These are phyloP conservation scores for Molorchus minor DNA, from an alignment of 2,888 invertebrate genomes.

Conservation along the genomic window DNA sequence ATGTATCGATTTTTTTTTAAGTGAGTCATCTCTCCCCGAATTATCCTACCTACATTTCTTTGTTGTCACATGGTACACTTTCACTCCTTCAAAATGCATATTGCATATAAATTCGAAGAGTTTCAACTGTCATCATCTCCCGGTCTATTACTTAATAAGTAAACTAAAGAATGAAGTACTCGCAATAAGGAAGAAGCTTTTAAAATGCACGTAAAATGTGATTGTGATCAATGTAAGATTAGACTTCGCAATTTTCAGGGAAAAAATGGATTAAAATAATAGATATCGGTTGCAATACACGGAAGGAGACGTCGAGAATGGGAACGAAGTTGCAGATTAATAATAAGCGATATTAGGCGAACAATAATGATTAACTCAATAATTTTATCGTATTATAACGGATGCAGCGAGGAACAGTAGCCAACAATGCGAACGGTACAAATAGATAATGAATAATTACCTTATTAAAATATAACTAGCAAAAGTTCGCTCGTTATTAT, in stretches of 20 bases:
- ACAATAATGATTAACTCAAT: slow-evolving; percentile 22
- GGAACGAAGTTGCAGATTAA: slow-evolving; percentile 9
- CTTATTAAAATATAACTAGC: slow-evolving; percentile 16
- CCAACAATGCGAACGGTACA: slow-evolving; percentile 16
- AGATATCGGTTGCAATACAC: slow-evolving; percentile 10
- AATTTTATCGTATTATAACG: slow-evolving; percentile 26
- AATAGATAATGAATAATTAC: slow-evolving; percentile 15
- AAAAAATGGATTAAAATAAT: slow-evolving; percentile 12
- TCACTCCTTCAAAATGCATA: too few relatives aligned
- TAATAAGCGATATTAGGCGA: slow-evolving; percentile 16
- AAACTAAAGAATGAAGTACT: too few relatives aligned
- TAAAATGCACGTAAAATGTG: slow-evolving; percentile 5
- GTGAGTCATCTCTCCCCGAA: too few relatives aligned
- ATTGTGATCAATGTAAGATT: slow-evolving; percentile 4
- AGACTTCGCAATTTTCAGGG: background rate
- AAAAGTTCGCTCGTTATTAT: slow-evolving; percentile 3
- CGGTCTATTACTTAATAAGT: too few relatives aligned
- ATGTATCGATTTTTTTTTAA: too few relatives aligned
- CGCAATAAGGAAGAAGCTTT: slow-evolving; percentile 11
- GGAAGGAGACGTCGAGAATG: slow-evolving; percentile 8
- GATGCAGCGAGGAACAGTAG: slow-evolving; percentile 20
- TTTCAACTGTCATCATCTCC: too few relatives aligned
- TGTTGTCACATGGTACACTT: too few relatives aligned
- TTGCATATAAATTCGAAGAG: too few relatives aligned
- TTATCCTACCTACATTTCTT: too few relatives aligned